Conservation (phyloP, 2,797 vertebrate species). For the Novumbra hubbsi region DNA sequence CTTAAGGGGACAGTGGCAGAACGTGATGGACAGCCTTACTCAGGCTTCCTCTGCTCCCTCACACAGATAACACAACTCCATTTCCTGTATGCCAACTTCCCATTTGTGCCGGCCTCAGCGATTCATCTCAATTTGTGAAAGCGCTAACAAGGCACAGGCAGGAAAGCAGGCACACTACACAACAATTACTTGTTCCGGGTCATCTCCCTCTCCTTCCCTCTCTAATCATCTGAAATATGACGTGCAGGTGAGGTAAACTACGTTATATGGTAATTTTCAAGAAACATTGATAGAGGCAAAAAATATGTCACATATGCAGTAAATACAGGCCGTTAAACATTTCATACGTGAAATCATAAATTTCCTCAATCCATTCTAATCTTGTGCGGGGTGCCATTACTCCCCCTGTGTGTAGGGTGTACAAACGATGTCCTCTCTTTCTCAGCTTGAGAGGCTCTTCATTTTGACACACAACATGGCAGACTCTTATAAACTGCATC, state of each 20-base stretch:
- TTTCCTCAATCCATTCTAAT: constrained; percentile 47
- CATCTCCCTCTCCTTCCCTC: not conserved
- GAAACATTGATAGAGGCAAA: constrained; percentile 1
- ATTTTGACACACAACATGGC: constrained; percentile 56
- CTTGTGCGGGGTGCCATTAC: constrained; percentile 39
- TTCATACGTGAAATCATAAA: constrained; percentile 39
- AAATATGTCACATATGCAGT: constrained; percentile 32
- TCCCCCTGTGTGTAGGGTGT: constrained; percentile 45
- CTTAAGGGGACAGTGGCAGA: constrained; percentile 28
- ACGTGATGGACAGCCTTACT: constrained; percentile 38
- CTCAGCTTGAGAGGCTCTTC: constrained; percentile 35
- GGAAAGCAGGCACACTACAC: constrained; percentile 18
- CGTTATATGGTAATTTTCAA: not conserved
- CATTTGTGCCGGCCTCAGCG: constrained; percentile 27
- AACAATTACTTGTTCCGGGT: constrained; percentile 13
- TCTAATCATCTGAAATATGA: not conserved
- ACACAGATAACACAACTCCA: constrained; percentile 1
- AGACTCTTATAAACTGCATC: constrained; percentile 55
- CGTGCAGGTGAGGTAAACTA: not conserved
- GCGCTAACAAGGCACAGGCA: constrained; percentile 33
- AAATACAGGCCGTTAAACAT: constrained; percentile 26
- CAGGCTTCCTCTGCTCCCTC: constrained; percentile 25
- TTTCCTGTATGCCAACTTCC: constrained; percentile 11
- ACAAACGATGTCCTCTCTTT: constrained; percentile 55
- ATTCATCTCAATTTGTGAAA: constrained; percentile 57